Percentiles rank a stretch among this genome's conserved stretches.
Conservation (phyloP, 2,113 vertebrate species). For the Oryzias curvinotus region DNA sequence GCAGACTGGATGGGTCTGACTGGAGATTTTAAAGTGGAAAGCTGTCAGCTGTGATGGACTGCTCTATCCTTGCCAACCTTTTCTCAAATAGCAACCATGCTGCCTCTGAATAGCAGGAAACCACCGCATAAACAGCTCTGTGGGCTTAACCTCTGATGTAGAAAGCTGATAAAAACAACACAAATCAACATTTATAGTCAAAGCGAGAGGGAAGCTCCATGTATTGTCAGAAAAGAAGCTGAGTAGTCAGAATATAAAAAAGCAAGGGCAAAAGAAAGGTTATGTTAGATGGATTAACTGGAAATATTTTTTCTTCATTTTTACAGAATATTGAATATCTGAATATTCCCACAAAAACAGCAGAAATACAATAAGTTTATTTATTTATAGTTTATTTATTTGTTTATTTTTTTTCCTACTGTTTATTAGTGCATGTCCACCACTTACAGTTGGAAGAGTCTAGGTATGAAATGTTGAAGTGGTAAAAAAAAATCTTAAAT, state of each 20-base stretch:
- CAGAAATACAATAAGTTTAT: no score
- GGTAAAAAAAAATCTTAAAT: no score
- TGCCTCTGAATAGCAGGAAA: constrained; percentile 64
- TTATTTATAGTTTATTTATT: no score
- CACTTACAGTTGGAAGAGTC: no score
- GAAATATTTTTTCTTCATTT: no score
- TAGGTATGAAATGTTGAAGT: no score
- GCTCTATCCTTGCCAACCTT: constrained; percentile 40
- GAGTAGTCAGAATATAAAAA: background rate
- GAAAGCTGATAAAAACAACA: constrained; percentile 30
- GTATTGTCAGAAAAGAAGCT: constrained; percentile 2
- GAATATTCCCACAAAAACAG: no score
- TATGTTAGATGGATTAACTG: background rate
- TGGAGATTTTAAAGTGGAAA: constrained; percentile 24
- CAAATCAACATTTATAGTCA: constrained; percentile 33
- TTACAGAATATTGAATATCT: no score
- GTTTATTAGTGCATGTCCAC: no score
- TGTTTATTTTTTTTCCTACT: no score
- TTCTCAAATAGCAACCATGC: constrained; percentile 22
- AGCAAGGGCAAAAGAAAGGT: background rate
- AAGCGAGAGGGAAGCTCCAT: background rate
- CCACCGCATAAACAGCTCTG: constrained; percentile 48
- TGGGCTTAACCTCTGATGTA: constrained; percentile 27
- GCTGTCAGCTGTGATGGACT: constrained; percentile 53
- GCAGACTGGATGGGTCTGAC: constrained; percentile 7